Evolutionary conservation across 1,140 invertebrate genomes (phyloP).

Genomic region (Oreohelix idahoensis): DNA sequence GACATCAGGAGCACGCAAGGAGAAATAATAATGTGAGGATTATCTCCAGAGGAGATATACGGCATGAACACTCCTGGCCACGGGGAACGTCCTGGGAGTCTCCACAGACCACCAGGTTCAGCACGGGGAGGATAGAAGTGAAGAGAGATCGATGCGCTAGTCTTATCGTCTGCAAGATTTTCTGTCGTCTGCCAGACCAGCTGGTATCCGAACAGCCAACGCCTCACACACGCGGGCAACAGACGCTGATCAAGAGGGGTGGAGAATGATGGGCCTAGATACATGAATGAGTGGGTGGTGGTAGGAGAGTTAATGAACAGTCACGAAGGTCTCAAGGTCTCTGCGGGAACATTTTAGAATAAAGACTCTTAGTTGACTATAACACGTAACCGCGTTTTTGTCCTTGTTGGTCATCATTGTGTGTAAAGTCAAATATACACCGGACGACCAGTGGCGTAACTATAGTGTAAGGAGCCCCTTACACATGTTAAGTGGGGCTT

Average conservation of each 20-base stretch:
- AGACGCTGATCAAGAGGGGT: not conserved
- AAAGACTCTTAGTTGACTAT: too few relatives aligned
- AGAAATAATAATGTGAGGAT: not conserved
- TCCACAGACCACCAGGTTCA: not conserved
- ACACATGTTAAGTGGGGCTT: too few relatives aligned
- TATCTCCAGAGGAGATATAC: not conserved
- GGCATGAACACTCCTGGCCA: not conserved
- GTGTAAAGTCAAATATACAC: too few relatives aligned
- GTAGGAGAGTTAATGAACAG: not conserved
- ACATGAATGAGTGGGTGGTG: not conserved
- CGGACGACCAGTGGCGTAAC: too few relatives aligned
- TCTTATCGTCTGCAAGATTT: conserved; percentile 37
- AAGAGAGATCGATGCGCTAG: conserved; percentile 14
- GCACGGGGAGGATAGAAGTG: not conserved
- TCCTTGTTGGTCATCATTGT: too few relatives aligned
- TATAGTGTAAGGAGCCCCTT: too few relatives aligned
- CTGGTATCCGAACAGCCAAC: not conserved
- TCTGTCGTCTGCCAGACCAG: conserved; percentile 16
- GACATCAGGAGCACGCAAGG: not conserved
- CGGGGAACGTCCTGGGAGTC: not conserved
- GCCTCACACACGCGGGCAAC: not conserved
- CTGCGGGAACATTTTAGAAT: too few relatives aligned
- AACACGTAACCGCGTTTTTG: too few relatives aligned
- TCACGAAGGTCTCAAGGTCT: too few relatives aligned
- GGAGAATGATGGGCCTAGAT: not conserved